These are phyloP conservation scores for Agrilus planipennis DNA, from an alignment of 1,140 invertebrate genomes.

Conservation along the genomic window DNA sequence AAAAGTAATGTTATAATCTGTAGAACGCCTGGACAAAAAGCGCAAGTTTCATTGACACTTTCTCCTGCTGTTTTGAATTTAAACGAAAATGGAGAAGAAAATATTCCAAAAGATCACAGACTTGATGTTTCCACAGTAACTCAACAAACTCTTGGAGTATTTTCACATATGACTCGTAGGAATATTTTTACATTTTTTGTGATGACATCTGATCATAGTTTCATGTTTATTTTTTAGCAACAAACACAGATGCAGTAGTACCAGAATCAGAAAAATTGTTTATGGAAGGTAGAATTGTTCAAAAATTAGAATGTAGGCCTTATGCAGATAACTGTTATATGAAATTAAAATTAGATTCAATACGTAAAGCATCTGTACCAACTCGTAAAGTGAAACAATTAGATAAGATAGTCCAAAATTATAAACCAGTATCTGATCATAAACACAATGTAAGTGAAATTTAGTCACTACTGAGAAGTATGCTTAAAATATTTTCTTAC, in stretches of 20 bases:
- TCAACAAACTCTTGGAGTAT: slow-evolving; percentile 77
- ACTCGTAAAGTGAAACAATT: slow-evolving; percentile 65
- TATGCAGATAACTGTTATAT: slow-evolving; percentile 80
- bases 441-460: slow-evolving; percentile 65
- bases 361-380: slow-evolving; percentile 70
- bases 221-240: slow-evolving; percentile 32
- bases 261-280: slow-evolving; percentile 72
- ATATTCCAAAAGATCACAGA: slow-evolving; percentile 79
- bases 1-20: slow-evolving; percentile 7
- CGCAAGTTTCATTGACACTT: slow-evolving; percentile 57
- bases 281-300: slow-evolving; percentile 87
- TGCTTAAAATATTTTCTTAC: slow-evolving; percentile 31
- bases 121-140: slow-evolving; percentile 80
- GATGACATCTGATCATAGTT: no score
- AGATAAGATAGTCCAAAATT: slow-evolving; percentile 70
- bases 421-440: slow-evolving; percentile 80
- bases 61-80: slow-evolving; percentile 58
- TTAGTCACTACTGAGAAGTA: no score
- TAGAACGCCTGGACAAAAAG: slow-evolving; percentile 49
- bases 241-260: slow-evolving; percentile 48
- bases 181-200: slow-evolving; percentile 12
- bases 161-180: slow-evolving; percentile 66
- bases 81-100: slow-evolving; percentile 55
- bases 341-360: slow-evolving; percentile 76
- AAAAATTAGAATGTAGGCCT: slow-evolving; percentile 86